phyloP scores from a whole-genome alignment of 2,888 invertebrate genomes.

The Caenorhabditis doughertyi region DNA sequence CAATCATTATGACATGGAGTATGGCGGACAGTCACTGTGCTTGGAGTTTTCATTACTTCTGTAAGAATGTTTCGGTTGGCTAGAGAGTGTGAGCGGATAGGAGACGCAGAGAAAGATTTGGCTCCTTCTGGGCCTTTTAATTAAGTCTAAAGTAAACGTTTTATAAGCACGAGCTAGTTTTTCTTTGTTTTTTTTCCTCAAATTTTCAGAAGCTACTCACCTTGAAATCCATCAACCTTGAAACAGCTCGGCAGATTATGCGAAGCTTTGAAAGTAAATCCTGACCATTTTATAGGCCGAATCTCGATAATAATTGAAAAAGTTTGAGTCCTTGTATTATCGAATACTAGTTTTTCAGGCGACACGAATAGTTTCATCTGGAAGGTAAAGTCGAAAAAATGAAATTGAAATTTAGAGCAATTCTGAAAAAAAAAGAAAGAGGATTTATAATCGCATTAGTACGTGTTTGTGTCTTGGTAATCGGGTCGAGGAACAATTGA shows the following conservation, averaged over 20 bases:
- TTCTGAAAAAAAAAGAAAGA: no score
- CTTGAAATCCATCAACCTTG: neutral
- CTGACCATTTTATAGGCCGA: neutral
- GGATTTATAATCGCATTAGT: no score
- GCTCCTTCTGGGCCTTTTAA: no score
- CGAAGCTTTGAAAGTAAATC: neutral
- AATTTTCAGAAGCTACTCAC: neutral
- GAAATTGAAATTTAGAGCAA: neutral
- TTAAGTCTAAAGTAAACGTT: no score
- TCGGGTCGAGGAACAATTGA: no score
- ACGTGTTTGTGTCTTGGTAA: no score
- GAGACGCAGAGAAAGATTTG: no score
- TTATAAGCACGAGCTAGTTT: no score
- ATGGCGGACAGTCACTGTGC: neutral
- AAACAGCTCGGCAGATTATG: neutral
- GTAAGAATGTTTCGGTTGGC: neutral
- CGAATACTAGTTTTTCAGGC: neutral
- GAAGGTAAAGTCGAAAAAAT: neutral
- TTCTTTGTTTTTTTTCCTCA: no score
- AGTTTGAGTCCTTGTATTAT: neutral
- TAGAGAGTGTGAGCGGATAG: no score
- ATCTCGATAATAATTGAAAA: neutral
- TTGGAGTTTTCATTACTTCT: neutral
- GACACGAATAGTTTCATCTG: neutral
- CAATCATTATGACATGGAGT: neutral